phyloP scores from a whole-genome alignment of 2,797 vertebrate genomes.

The Aviceda cuculoides region DNA sequence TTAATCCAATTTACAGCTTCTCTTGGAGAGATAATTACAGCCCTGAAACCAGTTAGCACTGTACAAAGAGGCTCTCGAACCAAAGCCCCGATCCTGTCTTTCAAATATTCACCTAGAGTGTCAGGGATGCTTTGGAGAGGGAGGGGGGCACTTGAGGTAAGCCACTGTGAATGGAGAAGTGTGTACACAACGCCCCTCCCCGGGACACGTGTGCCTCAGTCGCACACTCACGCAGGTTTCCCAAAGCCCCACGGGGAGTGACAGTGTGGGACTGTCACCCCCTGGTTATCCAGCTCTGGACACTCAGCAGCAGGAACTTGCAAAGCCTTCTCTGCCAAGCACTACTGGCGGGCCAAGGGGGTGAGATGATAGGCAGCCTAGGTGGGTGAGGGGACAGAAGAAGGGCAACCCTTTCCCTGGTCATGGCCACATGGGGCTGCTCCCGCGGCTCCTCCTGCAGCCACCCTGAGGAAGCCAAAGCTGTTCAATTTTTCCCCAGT shows the following conservation, averaged over 20 bases:
- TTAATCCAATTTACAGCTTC: constrained; percentile 95
- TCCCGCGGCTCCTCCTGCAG: neutral
- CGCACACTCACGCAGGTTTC: neutral
- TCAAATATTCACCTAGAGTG: constrained; percentile 63
- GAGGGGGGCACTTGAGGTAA: constrained; percentile 12
- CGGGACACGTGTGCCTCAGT: neutral
- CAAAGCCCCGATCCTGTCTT: constrained; percentile 66
- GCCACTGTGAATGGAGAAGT: neutral
- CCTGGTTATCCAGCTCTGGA: neutral
- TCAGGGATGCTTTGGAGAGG: constrained; percentile 45
- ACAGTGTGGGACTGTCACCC: neutral
- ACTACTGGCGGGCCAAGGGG: neutral
- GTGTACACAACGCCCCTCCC: neutral
- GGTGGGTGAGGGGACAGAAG: neutral
- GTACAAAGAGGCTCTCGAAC: constrained; percentile 68
- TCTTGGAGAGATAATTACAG: constrained; percentile 93
- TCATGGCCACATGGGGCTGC: neutral
- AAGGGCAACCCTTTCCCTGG: neutral
- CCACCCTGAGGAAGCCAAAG: neutral
- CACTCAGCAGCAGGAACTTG: neutral
- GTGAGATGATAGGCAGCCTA: neutral
- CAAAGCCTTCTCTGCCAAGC: neutral
- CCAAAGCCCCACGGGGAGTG: neutral
- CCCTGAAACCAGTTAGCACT: constrained; percentile 83
- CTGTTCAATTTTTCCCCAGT: neutral